Evolutionary conservation across 2,888 invertebrate genomes (phyloP).

Genomic region (Cephus pulcher): DNA sequence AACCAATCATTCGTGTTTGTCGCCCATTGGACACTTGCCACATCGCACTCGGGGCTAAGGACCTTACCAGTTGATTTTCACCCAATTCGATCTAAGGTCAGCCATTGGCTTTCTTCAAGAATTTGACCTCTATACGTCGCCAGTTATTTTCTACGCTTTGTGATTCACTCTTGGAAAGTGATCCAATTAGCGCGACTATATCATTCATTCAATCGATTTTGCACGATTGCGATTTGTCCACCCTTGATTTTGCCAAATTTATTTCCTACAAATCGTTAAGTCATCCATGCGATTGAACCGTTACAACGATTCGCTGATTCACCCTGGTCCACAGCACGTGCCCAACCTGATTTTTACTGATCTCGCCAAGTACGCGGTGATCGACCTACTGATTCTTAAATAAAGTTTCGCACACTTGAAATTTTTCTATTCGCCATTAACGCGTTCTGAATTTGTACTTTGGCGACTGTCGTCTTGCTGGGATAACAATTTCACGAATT

Average conservation of each 20-base stretch:
- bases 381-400: neutral
- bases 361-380: neutral
- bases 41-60: neutral
- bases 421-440: neutral
- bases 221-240: neutral
- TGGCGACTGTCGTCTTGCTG: neutral
- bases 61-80: neutral
- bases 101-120: neutral
- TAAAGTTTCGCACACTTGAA: neutral
- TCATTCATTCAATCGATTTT: neutral
- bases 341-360: neutral
- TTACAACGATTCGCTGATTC: neutral
- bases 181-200: neutral
- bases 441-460: accelerated
- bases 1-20: neutral
- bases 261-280: neutral
- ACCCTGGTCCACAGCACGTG: neutral
- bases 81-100: neutral
- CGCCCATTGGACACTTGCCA: neutral
- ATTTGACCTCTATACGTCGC: neutral
- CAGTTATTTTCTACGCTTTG: neutral
- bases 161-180: neutral
- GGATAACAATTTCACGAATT: neutral
- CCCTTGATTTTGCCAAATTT: neutral
- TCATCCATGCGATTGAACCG: neutral